phyloP scores from a whole-genome alignment of 2,113 vertebrate species.

The Axis porcinus region DNA sequence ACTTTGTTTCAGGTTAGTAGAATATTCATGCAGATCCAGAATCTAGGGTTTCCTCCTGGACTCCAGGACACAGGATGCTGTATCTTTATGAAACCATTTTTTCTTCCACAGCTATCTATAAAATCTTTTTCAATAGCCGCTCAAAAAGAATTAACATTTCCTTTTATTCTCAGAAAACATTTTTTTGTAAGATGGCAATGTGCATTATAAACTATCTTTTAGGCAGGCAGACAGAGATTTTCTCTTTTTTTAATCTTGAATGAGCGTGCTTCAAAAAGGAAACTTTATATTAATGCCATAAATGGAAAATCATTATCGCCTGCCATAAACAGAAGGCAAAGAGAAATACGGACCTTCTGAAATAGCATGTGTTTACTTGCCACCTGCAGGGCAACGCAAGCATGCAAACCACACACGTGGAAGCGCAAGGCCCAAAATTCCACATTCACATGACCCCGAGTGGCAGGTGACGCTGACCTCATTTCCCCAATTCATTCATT shows the following conservation, averaged over 20 bases:
- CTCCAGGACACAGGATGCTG: neutral
- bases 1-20: neutral
- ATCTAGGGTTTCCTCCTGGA: neutral
- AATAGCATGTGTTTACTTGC: neutral
- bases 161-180: conserved; percentile 21
- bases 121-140: neutral
- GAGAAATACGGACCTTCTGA: neutral
- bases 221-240: neutral
- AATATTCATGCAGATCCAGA: neutral
- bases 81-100: neutral
- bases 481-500: neutral
- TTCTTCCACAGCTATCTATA: neutral
- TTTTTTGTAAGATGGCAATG: neutral
- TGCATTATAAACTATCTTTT: neutral
- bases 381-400: neutral
- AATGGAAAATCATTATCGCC: neutral
- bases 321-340: neutral
- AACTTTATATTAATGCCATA: neutral
- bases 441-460: neutral
- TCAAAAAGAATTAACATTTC: neutral
- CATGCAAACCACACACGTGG: neutral
- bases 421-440: neutral
- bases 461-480: neutral
- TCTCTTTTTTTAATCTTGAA: neutral
- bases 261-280: neutral